These are phyloP conservation scores for Acrobasis consociella DNA, from an alignment of 2,888 invertebrate genomes.

Conservation along the genomic window DNA sequence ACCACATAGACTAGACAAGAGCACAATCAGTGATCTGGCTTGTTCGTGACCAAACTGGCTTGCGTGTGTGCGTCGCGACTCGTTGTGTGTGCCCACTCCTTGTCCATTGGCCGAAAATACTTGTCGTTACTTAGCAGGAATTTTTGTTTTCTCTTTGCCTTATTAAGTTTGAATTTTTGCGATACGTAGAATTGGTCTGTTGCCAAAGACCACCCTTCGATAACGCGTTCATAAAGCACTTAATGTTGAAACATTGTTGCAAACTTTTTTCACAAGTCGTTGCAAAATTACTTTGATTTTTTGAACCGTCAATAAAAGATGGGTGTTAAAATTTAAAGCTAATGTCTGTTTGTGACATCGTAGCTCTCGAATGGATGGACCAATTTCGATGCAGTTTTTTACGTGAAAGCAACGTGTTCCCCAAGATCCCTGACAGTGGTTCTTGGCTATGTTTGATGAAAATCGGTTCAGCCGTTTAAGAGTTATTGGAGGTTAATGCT, in stretches of 20 bases:
- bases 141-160: slow-evolving; percentile 28
- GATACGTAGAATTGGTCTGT: slow-evolving; percentile 22
- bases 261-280: not conserved
- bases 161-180: slow-evolving; percentile 27
- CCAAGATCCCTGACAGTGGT: too few relatives aligned
- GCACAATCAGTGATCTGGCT: slow-evolving; percentile 75
- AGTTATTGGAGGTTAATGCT: too few relatives aligned
- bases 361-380: too few relatives aligned
- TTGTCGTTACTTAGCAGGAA: slow-evolving; percentile 31
- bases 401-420: too few relatives aligned
- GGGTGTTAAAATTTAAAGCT: too few relatives aligned
- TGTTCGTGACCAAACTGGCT: slow-evolving; percentile 68
- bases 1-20: slow-evolving; percentile 50
- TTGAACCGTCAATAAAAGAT: too few relatives aligned
- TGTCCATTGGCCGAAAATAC: slow-evolving; percentile 50
- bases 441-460: too few relatives aligned
- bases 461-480: too few relatives aligned
- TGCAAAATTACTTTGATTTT: too few relatives aligned
- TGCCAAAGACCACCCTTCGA: slow-evolving; percentile 18
- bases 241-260: not conserved
- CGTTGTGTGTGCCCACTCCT: slow-evolving; percentile 50
- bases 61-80: slow-evolving; percentile 55
- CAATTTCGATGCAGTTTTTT: too few relatives aligned
- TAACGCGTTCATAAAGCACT: not conserved
- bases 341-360: too few relatives aligned